phyloP scores from a whole-genome alignment of 2,797 vertebrate genomes.

The Argentina silus region DNA sequence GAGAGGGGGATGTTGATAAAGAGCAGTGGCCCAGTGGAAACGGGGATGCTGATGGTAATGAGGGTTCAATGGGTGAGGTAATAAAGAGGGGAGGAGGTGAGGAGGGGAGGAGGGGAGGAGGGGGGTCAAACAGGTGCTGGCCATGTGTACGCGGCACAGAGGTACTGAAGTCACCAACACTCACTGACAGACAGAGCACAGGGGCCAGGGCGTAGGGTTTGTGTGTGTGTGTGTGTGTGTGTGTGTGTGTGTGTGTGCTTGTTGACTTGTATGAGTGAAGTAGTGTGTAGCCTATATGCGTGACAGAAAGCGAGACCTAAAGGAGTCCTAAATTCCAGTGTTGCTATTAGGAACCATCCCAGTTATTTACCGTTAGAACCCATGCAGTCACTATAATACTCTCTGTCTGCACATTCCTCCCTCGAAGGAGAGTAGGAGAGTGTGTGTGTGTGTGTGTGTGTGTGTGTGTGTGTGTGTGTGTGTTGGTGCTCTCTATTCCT shows the following conservation, averaged over 20 bases:
- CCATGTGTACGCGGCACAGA: constrained; percentile 55
- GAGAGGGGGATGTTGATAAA: constrained; percentile 18
- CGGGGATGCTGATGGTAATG: constrained; percentile 20
- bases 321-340: not conserved
- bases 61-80: constrained; percentile 12
- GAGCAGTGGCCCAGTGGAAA: constrained; percentile 30
- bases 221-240: constrained; percentile 3
- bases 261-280: not conserved
- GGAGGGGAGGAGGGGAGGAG: constrained; percentile 29
- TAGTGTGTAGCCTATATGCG: not conserved
- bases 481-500: not conserved
- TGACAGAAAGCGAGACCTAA: not conserved
- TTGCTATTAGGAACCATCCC: not conserved
- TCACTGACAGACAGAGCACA: not conserved
- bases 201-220: not conserved
- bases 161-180: constrained; percentile 20
- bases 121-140: constrained; percentile 60
- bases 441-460: not conserved
- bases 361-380: not conserved
- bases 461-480: not conserved
- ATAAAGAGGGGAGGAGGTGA: constrained; percentile 35
- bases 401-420: not conserved
- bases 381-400: not conserved
- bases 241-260: not conserved
- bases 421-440: not conserved